These are phyloP conservation scores for Brachionus plicatilis DNA, from an alignment of 1,140 invertebrate species.

Conservation along the genomic window DNA sequence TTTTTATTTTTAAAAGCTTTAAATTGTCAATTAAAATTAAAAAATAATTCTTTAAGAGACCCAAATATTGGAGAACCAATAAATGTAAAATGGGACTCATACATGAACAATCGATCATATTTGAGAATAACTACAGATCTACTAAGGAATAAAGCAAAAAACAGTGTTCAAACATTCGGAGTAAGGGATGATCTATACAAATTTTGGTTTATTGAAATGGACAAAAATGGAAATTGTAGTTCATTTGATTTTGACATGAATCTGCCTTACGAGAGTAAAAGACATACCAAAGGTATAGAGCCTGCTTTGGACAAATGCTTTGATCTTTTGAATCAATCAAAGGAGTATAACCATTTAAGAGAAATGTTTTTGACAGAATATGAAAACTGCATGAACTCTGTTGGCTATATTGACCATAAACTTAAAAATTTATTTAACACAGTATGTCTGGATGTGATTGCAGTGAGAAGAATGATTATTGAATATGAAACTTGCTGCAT, in stretches of 20 bases:
- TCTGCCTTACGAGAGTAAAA: background rate
- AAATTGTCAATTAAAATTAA: no score
- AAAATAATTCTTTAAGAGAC: background rate
- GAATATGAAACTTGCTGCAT: constrained; percentile 23
- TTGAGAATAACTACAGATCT: background rate
- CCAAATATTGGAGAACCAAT: background rate
- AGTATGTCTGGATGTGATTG: constrained; percentile 21
- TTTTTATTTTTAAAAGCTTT: background rate
- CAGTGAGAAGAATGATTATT: background rate
- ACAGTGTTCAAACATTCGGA: background rate
- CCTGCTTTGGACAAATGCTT: background rate
- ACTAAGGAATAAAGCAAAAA: background rate
- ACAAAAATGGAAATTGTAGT: constrained; percentile 26
- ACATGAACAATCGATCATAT: background rate
- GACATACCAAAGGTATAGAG: constrained; percentile 10
- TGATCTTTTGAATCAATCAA: background rate
- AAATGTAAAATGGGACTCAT: background rate
- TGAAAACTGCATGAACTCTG: constrained; percentile 13
- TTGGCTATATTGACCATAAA: background rate
- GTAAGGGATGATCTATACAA: constrained; percentile 10
- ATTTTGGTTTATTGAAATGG: constrained; percentile 32
- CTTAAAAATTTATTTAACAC: constrained; percentile 24
- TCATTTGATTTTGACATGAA: background rate
- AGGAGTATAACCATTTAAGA: constrained; percentile 23
- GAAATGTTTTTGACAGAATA: constrained; percentile 27